Conservation (phyloP, 2,888 invertebrate genomes). For the Gastrophysa polygoni region DNA sequence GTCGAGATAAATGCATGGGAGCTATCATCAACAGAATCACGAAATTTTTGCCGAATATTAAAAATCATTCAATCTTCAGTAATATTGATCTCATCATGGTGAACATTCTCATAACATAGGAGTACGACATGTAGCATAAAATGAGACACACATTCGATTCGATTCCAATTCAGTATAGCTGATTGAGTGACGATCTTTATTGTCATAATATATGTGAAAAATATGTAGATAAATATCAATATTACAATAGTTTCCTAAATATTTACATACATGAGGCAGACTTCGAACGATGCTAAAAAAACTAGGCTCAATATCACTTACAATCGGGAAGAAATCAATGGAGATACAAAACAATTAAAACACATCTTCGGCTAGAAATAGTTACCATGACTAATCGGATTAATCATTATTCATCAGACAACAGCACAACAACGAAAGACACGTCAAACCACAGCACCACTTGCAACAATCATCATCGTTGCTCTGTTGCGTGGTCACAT, state of each 20-base stretch:
- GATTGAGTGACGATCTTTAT: neutral
- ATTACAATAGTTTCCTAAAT: neutral
- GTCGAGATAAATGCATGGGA: no score
- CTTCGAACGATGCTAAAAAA: no score
- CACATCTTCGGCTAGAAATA: neutral
- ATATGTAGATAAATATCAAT: neutral
- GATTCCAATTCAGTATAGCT: no score
- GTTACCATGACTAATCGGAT: neutral
- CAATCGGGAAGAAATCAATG: neutral
- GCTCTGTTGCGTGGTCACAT: constrained; percentile 18
- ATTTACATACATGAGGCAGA: neutral
- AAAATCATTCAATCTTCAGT: no score
- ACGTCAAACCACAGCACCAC: constrained; percentile 35
- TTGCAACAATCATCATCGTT: constrained; percentile 31
- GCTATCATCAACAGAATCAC: no score
- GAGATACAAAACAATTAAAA: neutral
- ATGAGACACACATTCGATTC: no score
- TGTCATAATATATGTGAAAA: neutral
- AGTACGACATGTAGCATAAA: no score
- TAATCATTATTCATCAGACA: constrained; percentile 33
- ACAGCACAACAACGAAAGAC: constrained; percentile 33
- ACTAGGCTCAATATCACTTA: no score
- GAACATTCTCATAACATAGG: no score
- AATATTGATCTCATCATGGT: no score
- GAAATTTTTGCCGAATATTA: no score